Base-by-base conservation (phyloP, 2,113 vertebrate genomes). In the Chlorodrepanis virens region DNA sequence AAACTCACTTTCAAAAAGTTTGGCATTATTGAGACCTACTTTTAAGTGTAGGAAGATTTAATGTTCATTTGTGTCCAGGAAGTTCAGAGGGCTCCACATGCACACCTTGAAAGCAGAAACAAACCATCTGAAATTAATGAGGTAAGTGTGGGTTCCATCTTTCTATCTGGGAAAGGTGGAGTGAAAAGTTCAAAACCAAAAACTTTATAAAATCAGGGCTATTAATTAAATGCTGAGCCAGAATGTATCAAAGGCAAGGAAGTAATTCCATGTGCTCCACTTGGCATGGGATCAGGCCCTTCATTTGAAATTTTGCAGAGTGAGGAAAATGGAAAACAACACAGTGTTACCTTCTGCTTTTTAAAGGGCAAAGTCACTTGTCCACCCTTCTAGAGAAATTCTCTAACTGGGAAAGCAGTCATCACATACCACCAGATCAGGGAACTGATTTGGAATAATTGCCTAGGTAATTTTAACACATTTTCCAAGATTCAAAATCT, bases 191-290 rank as follows among this genome's bases (percentile, higher is more conserved):
- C 93, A 96, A 96, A 89, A 7, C 33, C 23, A 29, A 85, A 93
- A 91, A 21, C 93, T 92, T 78, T 75, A 83, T 95, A 91, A 95
- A 93, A 86, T 76, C 87, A 87, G 75, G 71, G 59, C 85, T 86
- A 87, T 93, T 96, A 96, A 94, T 94, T 95, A 93, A 94, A 90
- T 88, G 64, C 88, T 83, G 93, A 93, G 93, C 94, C 92, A 96
- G 90, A 96, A 93, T 9, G 40, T 95, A 94, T 94, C 92, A 96
- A 96, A 96, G 94, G 86, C 90, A 95, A 88, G 83, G 94, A 95
- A 96, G 90, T 88, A 96, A 92, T 95, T 92, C 94, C 96, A 94
- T 95, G 94, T 95, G 95, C 87, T 93, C 74, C 54, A 91, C 71
- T 95, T 96, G 95, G 96, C 95, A 81, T 37, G 39, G 68, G 64